Conservation (phyloP, 1,140 invertebrate species). For the Antheraea mylitta region DNA sequence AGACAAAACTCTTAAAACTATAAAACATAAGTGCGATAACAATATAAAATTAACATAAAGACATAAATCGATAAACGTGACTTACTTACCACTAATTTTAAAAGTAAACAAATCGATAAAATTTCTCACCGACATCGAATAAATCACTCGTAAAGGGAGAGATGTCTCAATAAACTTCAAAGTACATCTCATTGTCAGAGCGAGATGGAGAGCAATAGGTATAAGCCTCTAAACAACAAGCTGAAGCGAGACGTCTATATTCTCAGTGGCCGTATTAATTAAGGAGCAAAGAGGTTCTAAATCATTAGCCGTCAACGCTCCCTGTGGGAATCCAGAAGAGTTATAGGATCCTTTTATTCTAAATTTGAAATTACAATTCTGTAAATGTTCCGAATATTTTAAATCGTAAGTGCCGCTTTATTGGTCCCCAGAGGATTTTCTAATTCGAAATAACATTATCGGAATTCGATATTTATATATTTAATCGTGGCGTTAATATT, state of each 20-base stretch:
- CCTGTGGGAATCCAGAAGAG: conserved; percentile 73
- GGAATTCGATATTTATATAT: background rate
- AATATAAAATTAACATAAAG: conserved; percentile 51
- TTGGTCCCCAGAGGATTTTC: conserved; percentile 46
- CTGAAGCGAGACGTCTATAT: conserved; percentile 41
- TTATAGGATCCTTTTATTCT: conserved; percentile 73
- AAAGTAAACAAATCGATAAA: conserved; percentile 75
- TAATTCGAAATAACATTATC: conserved; percentile 6
- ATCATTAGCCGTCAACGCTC: conserved; percentile 73
- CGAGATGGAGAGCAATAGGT: conserved; percentile 39
- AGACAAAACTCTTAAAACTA: conserved; percentile 32
- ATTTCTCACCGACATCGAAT: conserved; percentile 53
- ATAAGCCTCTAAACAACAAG: conserved; percentile 18
- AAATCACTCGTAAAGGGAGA: conserved; percentile 58
- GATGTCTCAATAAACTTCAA: conserved; percentile 69
- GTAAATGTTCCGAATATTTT: conserved; percentile 68
- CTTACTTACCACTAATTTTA: conserved; percentile 68
- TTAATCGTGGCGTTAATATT: background rate
- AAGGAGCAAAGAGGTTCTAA: conserved; percentile 60
- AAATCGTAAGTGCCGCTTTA: conserved; percentile 39
- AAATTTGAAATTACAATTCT: conserved; percentile 76
- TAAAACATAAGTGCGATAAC: conserved; percentile 52
- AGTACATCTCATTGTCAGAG: conserved; percentile 46
- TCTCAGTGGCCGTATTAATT: conserved; percentile 62
- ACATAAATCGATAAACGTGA: conserved; percentile 59